Base-by-base conservation (phyloP, 2,797 vertebrate species). In the Esox masquinongy region DNA sequence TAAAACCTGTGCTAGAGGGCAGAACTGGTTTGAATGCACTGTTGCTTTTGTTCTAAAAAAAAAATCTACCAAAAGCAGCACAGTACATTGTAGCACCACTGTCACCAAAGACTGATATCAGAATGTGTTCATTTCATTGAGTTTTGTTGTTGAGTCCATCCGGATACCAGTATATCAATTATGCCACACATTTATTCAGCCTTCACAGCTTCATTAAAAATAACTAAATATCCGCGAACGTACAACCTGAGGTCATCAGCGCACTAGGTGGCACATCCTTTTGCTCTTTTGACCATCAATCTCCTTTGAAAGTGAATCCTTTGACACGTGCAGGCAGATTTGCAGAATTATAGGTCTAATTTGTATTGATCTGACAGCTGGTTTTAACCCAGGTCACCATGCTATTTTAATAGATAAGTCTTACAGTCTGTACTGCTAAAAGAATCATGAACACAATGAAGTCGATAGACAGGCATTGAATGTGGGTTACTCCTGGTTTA, bases 191-290 rank as follows among this genome's bases (percentile, higher is more conserved):
- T 66, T 51, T 4, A 70, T 29, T 50, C 49, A 50, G 1, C 7
- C 43, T 50, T 50, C 31, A 22, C 66, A 70, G 50, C 26, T 31
- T 70, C 69, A 70, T 70, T 16, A 29, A 50, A 70, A 53, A 31
- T 31, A 3, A 31, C 19, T 16, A 50, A 53, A 70, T 14, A 11
- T 64, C 61, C 26, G 22, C 61, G 29, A 14, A 64, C 24, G 11
- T 5, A 43, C 24, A 50, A 50, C 47, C 49, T 51, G 39, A 47
- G 26, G 15, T 31, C 22, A 17, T 6, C 49, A 24, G 49, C 49
- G 31, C 50, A 29, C 24, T 17, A 51, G 69, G 14, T 61, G 19
- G 56, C 5, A 17, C 26, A 53, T 53, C 19, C 29, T 29, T 22
- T 72, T 26, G 31, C 1, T 59, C 11, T 22, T 39, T 15, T 61